Conservation (phyloP, 1,140 invertebrate genomes). For the Heliconius hermathena region DNA sequence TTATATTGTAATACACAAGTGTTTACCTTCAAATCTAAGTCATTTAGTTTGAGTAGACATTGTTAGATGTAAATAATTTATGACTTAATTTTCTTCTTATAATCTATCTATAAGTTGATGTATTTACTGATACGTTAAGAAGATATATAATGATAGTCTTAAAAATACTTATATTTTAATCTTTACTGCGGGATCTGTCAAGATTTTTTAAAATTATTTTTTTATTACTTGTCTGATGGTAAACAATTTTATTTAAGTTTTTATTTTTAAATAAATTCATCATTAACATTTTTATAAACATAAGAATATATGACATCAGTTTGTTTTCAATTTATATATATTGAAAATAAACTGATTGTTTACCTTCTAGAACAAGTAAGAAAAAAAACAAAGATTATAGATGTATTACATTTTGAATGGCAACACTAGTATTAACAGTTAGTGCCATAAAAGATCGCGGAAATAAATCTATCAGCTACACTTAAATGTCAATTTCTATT, state of each 20-base stretch:
- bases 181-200: background rate
- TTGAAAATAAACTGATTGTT: background rate
- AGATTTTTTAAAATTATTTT: background rate
- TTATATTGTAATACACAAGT: background rate
- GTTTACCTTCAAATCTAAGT: background rate
- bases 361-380: background rate
- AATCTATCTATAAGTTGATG: background rate
- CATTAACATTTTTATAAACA: background rate
- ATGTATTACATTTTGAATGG: background rate
- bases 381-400: background rate
- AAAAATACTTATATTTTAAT: background rate
- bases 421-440: background rate
- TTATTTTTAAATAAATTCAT: background rate
- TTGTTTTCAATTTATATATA: background rate
- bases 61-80: background rate
- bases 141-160: background rate
- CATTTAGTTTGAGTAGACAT: slow-evolving; percentile 11
- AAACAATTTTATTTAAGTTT: background rate
- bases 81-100: background rate
- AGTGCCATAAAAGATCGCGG: background rate
- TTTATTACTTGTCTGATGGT: background rate
- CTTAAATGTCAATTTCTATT: background rate
- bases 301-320: background rate
- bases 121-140: background rate
- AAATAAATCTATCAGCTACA: background rate